Base-by-base conservation (phyloP, 2,797 vertebrate genomes). In the Brachyalestes nurse region DNA sequence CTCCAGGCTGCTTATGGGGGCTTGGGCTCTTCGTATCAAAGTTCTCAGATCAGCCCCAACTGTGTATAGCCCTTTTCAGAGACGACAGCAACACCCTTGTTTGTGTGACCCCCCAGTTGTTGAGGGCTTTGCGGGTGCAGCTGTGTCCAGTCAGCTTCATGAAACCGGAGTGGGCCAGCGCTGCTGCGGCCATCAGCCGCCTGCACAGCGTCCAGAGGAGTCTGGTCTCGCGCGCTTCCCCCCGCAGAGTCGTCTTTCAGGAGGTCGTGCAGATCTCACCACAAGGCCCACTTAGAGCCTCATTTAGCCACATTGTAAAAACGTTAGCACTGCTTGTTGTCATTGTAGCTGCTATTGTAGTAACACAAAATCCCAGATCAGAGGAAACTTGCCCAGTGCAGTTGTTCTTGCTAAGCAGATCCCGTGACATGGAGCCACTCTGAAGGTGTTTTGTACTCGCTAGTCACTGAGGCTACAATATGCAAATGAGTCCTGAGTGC, bases 71-170 rank as follows among this genome's bases (percentile, higher is more conserved):
- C 38, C 69, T 75, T 87, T 90, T 91, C 42, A 79, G 90, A 88
- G 90, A 86, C 78, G 92, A 97, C 95, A 97, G 96, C 94, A 89
- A 89, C 53, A 78, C 90, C 88, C 90, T 96, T 97, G 95, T 97
- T 92, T 95, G 85, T 87, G 88, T 80, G 67, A 88, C 1, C n/a
- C 85, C 93, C 89, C 97, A 97, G 96, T 97, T 99, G 97, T 95
- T 89, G 65, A 78, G 72, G 70, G 82, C 81, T 71, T 88, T 90
- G 83, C 79, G 85, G 83, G 86, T 93, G 93, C 97, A 97, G 96
- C 97, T 98, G 97, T 96, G 95, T 88, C 87, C 7, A 77, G 87
- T 93, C 89, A 94, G 91, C 89, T 85, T 90, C 89, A 87, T 84
- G 90, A 93, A 96, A 96, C 90, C 90, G 91, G 94, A 97, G 94